Conservation (phyloP, 2,888 invertebrate species). For the Neuroscelio doddi region DNA sequence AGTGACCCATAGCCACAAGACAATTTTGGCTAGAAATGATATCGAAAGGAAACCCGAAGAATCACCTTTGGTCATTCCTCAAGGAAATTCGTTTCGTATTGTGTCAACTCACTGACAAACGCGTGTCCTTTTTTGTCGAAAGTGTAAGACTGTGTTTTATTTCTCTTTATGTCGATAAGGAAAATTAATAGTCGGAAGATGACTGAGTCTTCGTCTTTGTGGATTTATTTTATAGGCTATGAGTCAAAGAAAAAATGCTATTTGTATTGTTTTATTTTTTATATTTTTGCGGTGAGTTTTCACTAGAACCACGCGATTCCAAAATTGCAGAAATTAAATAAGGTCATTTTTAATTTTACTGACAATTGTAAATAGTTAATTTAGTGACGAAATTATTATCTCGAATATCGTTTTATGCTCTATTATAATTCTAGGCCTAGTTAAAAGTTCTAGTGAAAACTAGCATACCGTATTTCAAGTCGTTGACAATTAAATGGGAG, state of each 20-base stretch:
- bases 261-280: no score
- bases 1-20: slow-evolving; percentile 39
- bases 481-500: slow-evolving; percentile 37
- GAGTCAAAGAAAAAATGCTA: slow-evolving; percentile 39
- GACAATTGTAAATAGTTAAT: no score
- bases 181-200: no score
- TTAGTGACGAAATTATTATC: no score
- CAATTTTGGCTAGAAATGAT: slow-evolving; percentile 9
- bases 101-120: no score
- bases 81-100: not conserved
- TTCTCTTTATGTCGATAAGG: no score
- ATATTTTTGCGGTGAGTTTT: slow-evolving; percentile 56
- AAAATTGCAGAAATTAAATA: not conserved
- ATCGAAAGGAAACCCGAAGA: not conserved
- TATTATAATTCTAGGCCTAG: slow-evolving; percentile 20
- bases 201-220: no score
- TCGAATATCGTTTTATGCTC: slow-evolving; percentile 14
- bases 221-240: slow-evolving; percentile 42
- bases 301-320: slow-evolving; percentile 56
- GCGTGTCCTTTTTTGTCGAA: no score
- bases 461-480: slow-evolving; percentile 50
- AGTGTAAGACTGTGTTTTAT: no score
- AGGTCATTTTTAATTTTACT: no score
- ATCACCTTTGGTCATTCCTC: not conserved
- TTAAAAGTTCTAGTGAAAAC: slow-evolving; percentile 63